Evolutionary conservation across 2,797 vertebrate species (phyloP).

Genomic region (Vespertilio murinus): DNA sequence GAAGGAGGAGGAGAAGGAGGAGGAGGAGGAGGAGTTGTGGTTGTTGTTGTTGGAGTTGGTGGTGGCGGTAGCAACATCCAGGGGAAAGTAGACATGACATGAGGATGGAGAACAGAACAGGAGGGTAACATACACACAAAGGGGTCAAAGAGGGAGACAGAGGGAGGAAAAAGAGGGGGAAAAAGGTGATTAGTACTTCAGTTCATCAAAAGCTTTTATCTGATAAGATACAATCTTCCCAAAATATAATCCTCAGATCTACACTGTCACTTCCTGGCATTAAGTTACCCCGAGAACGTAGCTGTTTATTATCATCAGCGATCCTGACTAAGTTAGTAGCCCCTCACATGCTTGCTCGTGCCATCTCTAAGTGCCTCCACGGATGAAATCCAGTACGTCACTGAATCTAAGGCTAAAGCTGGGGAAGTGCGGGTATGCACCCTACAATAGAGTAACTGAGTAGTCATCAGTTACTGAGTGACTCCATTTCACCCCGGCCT

Average conservation of each 20-base stretch:
- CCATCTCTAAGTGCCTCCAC: not conserved
- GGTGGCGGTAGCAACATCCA: not conserved
- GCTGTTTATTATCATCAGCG: not conserved
- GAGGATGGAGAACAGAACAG: conserved; percentile 11
- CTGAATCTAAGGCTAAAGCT: not conserved
- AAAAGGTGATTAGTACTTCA: conserved; percentile 76
- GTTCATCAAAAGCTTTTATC: conserved; percentile 53
- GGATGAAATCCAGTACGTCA: not conserved
- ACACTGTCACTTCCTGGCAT: not conserved
- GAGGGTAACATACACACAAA: conserved; percentile 45
- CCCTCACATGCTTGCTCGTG: not conserved
- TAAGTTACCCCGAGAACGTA: not conserved
- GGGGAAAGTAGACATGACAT: not conserved
- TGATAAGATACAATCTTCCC: not conserved
- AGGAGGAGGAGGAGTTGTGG: no score
- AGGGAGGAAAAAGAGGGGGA: conserved; percentile 43
- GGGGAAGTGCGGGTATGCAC: not conserved
- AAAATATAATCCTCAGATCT: not conserved
- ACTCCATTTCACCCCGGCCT: not conserved
- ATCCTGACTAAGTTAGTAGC: not conserved
- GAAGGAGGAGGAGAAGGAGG: not conserved
- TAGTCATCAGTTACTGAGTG: not conserved
- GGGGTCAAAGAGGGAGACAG: not conserved
- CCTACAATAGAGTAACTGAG: not conserved
- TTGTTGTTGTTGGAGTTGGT: no score